phyloP scores from a whole-genome alignment of 2,888 invertebrate genomes.

The Hyalella azteca region DNA sequence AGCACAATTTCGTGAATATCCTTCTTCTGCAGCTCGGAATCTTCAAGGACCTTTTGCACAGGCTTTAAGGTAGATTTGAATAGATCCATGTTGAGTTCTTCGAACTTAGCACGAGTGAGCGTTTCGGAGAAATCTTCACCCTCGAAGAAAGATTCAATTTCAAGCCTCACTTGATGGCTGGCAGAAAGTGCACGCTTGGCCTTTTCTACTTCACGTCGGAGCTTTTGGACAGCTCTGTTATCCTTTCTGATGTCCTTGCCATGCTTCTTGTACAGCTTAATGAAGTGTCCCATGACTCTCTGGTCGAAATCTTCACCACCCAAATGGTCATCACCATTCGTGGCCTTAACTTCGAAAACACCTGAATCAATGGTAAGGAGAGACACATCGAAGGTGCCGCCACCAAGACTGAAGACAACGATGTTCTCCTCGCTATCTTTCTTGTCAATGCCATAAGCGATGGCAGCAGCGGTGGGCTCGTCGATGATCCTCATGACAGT shows the following conservation, averaged over 20 bases:
- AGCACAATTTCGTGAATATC: slow-evolving; percentile 98
- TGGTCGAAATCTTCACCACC: slow-evolving; percentile 42
- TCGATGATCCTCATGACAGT: slow-evolving; percentile 96
- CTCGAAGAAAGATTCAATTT: slow-evolving; percentile 98
- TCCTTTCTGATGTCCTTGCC: slow-evolving; percentile 95
- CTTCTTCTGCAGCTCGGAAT: slow-evolving; percentile 98
- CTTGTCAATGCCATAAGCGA: slow-evolving; percentile 96
- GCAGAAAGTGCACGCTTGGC: slow-evolving; percentile 95
- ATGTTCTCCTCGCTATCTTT: slow-evolving; percentile 98
- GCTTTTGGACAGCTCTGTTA: slow-evolving; percentile 90
- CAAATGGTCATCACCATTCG: slow-evolving; percentile 62
- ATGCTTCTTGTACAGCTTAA: slow-evolving; percentile 89
- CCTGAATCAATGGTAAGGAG: slow-evolving; percentile 98
- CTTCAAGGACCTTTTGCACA: slow-evolving; percentile 94
- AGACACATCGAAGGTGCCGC: slow-evolving; percentile 99
- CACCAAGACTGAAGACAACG: slow-evolving; percentile 97
- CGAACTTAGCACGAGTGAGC: slow-evolving; percentile 96
- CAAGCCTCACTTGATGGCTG: slow-evolving; percentile 94
- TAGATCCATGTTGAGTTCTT: slow-evolving; percentile 90
- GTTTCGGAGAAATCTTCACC: slow-evolving; percentile 99
- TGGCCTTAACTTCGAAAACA: slow-evolving; percentile 92
- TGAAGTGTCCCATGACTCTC: slow-evolving; percentile 48
- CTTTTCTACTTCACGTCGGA: slow-evolving; percentile 96
- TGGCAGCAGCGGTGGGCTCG: slow-evolving; percentile 96
- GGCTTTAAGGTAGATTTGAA: slow-evolving; percentile 88